These are phyloP conservation scores for Xanthia togata DNA, from an alignment of 2,888 invertebrate genomes.

Conservation along the genomic window DNA sequence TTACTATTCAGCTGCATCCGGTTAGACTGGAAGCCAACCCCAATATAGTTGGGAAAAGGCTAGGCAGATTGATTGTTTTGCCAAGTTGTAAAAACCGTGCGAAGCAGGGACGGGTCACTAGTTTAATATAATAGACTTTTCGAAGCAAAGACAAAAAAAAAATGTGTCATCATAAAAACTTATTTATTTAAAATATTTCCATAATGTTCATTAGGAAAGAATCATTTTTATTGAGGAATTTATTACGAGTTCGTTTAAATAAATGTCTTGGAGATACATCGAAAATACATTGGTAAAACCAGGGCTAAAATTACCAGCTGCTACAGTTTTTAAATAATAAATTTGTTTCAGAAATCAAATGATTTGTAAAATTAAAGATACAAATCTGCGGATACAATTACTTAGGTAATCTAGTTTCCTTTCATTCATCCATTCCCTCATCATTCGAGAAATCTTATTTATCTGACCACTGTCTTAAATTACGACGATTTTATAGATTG, in stretches of 20 bases:
- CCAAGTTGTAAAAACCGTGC: background rate
- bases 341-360: background rate
- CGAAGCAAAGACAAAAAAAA: too few relatives aligned
- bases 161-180: too few relatives aligned
- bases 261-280: background rate
- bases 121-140: background rate
- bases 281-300: background rate
- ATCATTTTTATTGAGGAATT: background rate
- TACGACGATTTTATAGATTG: conserved; percentile 12
- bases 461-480: conserved; percentile 13
- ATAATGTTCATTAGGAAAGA: background rate
- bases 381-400: conserved; percentile 12
- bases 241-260: background rate
- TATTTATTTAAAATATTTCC: background rate
- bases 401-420: conserved; percentile 12
- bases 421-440: conserved; percentile 19
- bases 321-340: background rate
- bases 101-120: background rate
- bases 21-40: too few relatives aligned
- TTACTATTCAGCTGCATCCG: too few relatives aligned
- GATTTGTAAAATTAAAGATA: background rate
- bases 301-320: background rate
- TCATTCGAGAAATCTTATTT: conserved; percentile 21
- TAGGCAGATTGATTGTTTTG: background rate
- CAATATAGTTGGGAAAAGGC: too few relatives aligned